Evolutionary conservation across 1,140 invertebrate species (phyloP).

Genomic region (Rhynchophorus ferrugineus): DNA sequence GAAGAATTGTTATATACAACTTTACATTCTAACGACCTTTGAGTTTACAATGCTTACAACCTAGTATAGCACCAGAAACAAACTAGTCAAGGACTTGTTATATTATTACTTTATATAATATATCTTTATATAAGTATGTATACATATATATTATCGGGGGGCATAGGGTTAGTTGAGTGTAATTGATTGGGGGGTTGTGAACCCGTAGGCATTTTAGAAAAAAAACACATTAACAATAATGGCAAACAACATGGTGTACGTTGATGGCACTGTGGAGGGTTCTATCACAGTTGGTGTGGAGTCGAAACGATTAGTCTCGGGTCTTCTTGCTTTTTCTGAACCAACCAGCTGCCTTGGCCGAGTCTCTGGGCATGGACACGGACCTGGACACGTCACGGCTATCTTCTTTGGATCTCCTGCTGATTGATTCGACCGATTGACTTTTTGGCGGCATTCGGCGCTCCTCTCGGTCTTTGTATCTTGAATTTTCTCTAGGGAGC

Average conservation of each 20-base stretch:
- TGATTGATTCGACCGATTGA: conserved; percentile 54
- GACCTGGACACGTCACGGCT: conserved; percentile 48
- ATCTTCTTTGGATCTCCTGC: conserved; percentile 41
- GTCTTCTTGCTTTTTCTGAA: conserved; percentile 55
- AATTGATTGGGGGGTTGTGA: too few relatives aligned
- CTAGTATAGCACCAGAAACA: neutral
- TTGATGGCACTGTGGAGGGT: too few relatives aligned
- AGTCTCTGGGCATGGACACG: conserved; percentile 60
- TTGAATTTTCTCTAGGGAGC: conserved; percentile 39
- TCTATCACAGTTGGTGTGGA: too few relatives aligned
- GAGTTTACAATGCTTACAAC: neutral
- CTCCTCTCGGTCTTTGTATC: conserved; percentile 46
- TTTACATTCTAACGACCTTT: neutral
- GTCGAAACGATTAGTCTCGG: conserved; percentile 30
- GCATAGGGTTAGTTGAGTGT: too few relatives aligned
- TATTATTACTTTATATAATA: too few relatives aligned
- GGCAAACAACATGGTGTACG: too few relatives aligned
- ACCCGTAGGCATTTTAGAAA: too few relatives aligned
- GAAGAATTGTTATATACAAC: neutral
- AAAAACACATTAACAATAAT: too few relatives aligned
- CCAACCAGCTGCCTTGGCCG: conserved; percentile 62
- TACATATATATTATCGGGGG: too few relatives aligned
- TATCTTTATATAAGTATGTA: too few relatives aligned
- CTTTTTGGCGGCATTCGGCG: conserved; percentile 46
- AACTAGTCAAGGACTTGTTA: too few relatives aligned